Evolutionary conservation across 2,888 invertebrate species (phyloP).

Genomic region (Cacoxenus indagator): DNA sequence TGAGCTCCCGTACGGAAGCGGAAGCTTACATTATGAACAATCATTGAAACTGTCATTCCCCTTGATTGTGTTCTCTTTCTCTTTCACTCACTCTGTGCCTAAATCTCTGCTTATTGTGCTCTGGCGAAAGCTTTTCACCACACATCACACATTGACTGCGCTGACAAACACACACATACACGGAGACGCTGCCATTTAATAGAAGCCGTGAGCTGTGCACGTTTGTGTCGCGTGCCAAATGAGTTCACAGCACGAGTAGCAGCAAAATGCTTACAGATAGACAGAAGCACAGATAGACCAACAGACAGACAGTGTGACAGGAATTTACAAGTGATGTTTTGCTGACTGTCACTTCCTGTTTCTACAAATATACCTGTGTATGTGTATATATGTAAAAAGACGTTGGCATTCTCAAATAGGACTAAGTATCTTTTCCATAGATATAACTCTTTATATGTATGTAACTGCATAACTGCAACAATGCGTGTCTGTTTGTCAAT

Average conservation of each 20-base stretch:
- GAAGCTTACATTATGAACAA: slow-evolving; percentile 13
- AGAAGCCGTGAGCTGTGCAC: neutral
- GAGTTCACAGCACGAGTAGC: slow-evolving; percentile 25
- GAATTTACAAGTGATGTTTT: slow-evolving; percentile 45
- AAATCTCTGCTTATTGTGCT: neutral
- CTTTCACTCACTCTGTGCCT: neutral
- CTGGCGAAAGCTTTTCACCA: slow-evolving; percentile 4
- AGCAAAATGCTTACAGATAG: slow-evolving; percentile 62
- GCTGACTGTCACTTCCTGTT: slow-evolving; percentile 54
- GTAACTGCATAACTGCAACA: neutral
- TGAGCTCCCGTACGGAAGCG: neutral
- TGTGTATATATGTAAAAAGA: slow-evolving; percentile 27
- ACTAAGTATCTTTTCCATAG: neutral
- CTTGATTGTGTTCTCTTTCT: neutral
- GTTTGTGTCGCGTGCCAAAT: slow-evolving; percentile 1
- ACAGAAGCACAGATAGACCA: slow-evolving; percentile 61
- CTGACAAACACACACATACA: neutral
- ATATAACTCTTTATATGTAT: neutral
- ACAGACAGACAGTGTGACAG: no score
- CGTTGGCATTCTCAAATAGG: no score
- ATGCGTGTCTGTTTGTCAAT: slow-evolving; percentile 12
- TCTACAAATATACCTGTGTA: slow-evolving; percentile 6
- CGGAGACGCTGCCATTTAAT: slow-evolving; percentile 15
- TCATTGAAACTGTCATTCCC: neutral
- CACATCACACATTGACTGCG: neutral